Evolutionary conservation across 2,888 invertebrate genomes (phyloP), one percentile per base, ranked within the genome.

Genomic region (Tenthredo scrophulariae): DNA sequence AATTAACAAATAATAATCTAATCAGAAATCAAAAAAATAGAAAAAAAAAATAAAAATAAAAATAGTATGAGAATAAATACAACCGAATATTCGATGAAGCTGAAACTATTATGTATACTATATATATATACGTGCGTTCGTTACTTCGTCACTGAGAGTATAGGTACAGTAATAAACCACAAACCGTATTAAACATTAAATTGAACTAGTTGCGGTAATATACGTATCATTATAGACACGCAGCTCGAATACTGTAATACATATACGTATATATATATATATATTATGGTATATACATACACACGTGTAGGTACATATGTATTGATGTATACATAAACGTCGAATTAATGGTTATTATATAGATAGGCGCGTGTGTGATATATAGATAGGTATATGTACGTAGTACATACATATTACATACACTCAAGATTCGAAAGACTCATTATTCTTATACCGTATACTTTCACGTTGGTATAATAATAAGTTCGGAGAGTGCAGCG

Each of bases 191-290:
- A 62, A 62, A 13, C 62, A 29, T 62, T 62, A 29, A 62, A 62
- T 26, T 29, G 62, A 62, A 62, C 62, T 62, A 62, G 62, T 62
- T 22, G 62, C n/a, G n/a, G 62, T 62, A 62, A 62, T 62, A 62
- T 62, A 62, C 62, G 62, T 26, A 13, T 62, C 62, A 62, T 62
- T 62, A 62, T 26, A 62, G 62, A 62, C 62, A 62, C 62, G 26
- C 62, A 13, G 67, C 18, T 33, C 29, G 33, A 18, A 18, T 29
- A 67, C 26, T 74, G 40, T 7, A 43, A 37, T 13, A 40, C 18
- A 22, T 22, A 40, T 22, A n/a, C 18, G 3, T 70, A 70, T 33
- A 37, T 18, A 15, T 67, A 29, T n/a, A n/a, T 33, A n/a, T n/a
- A n/a, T n/a, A n/a, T n/a, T n/a, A n/a, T n/a, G n/a, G n/a, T 40